Conservation (phyloP, 92 coral and sea anemone genomes). For the Siderastrea radians region DNA sequence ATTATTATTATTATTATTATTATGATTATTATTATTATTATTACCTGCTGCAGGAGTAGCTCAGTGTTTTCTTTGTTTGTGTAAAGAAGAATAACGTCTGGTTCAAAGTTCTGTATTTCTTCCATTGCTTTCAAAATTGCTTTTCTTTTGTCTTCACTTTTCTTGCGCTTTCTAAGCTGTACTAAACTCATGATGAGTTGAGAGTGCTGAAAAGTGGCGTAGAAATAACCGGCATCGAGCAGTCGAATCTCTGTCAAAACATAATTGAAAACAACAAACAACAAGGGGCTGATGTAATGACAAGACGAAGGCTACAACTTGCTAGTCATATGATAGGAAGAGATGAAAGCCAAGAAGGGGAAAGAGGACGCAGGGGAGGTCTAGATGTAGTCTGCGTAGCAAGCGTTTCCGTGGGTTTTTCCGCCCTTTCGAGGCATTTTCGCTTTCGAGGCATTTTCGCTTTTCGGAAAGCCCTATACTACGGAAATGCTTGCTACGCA, state of each 20-base stretch:
- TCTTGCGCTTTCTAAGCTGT: background rate
- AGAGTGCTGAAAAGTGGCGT: background rate
- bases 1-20: background rate
- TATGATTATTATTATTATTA: background rate
- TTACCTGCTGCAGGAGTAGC: conserved; percentile 28
- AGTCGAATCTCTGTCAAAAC: conserved; percentile 9
- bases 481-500: no score
- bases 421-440: no score
- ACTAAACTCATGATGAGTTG: conserved; percentile 2
- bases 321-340: no score
- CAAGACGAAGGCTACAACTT: no score
- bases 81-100: conserved; percentile 63
- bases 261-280: background rate
- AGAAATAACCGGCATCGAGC: conserved; percentile 17
- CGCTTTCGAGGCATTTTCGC: no score
- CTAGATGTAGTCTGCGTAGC: no score
- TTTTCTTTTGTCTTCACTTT: background rate
- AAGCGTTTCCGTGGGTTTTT: no score
- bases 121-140: background rate
- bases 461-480: no score
- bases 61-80: conserved; percentile 11
- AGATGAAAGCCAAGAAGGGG: no score
- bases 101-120: conserved; percentile 35
- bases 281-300: no score
- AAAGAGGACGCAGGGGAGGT: no score